Evolutionary conservation across 2,888 invertebrate species (phyloP).

Genomic region (Dynastes grantii): DNA sequence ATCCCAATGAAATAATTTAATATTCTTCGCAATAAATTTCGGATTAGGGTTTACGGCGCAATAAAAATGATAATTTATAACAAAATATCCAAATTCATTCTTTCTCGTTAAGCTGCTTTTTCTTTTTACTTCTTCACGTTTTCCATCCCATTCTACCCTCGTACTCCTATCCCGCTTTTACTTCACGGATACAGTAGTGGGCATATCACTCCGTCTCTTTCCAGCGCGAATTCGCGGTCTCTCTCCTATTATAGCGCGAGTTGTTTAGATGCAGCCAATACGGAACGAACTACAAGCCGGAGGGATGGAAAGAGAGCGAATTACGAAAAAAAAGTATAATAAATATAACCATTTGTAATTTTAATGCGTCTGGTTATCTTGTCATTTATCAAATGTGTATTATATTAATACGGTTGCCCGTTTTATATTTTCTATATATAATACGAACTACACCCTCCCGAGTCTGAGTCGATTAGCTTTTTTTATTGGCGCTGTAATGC

Average conservation of each 20-base stretch:
- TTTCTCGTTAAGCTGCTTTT: conserved; percentile 55
- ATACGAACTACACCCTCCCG: conserved; percentile 31
- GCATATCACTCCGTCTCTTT: neutral
- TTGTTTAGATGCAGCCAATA: neutral
- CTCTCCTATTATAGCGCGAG: conserved; percentile 1
- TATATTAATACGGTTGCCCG: conserved; percentile 55
- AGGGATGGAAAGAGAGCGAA: neutral
- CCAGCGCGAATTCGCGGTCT: neutral
- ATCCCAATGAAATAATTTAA: conserved; percentile 70
- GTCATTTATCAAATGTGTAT: conserved; percentile 64
- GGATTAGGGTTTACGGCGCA: conserved; percentile 71
- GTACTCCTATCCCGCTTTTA: neutral
- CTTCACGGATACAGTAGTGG: neutral
- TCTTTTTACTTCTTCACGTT: conserved; percentile 56
- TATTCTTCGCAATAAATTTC: conserved; percentile 71
- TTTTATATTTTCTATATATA: conserved; percentile 30
- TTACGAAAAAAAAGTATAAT: conserved; percentile 55
- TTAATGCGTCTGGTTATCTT: conserved; percentile 63
- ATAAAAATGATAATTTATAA: conserved; percentile 71
- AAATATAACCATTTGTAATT: conserved; percentile 65
- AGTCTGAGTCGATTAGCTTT: conserved; percentile 25
- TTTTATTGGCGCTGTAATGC: conserved; percentile 27
- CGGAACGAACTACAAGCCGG: neutral
- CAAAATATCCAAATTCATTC: conserved; percentile 69
- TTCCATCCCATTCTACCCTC: conserved; percentile 35